phyloP scores from a whole-genome alignment of 2,113 vertebrate species.

The Rhinogobius similis region DNA sequence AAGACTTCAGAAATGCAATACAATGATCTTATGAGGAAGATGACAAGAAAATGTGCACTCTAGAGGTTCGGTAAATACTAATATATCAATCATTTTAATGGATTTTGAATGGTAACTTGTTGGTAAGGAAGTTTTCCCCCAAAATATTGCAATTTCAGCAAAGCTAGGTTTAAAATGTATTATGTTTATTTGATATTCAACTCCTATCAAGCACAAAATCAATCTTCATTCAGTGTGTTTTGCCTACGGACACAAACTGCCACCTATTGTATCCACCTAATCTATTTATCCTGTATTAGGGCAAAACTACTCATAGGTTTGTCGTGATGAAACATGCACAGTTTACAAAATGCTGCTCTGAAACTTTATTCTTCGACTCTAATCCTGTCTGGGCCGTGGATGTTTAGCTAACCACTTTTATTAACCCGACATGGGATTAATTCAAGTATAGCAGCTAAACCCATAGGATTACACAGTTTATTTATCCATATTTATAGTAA shows the following conservation, averaged over 20 bases:
- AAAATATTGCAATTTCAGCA: too few relatives aligned
- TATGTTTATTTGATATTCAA: too few relatives aligned
- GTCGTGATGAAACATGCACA: constrained; percentile 18
- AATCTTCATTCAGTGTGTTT: too few relatives aligned
- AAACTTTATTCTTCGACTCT: constrained; percentile 33
- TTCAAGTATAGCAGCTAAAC: constrained; percentile 46
- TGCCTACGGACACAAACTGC: too few relatives aligned
- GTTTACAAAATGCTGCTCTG: constrained; percentile 45
- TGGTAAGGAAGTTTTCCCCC: too few relatives aligned
- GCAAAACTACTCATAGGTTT: too few relatives aligned
- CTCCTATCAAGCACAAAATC: too few relatives aligned
- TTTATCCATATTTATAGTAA: constrained; percentile 26
- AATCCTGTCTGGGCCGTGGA: constrained; percentile 60
- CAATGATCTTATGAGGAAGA: constrained; percentile 1
- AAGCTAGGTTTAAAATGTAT: too few relatives aligned
- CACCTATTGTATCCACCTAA: too few relatives aligned
- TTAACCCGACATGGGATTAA: constrained; percentile 65
- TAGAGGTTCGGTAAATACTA: constrained; percentile 10
- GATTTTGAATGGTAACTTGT: constrained; percentile 21
- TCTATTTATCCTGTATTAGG: background rate
- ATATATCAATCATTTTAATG: constrained; percentile 18
- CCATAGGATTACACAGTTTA: constrained; percentile 55
- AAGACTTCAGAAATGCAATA: background rate
- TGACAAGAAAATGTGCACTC: constrained; percentile 4
- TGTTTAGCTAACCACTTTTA: constrained; percentile 47